Evolutionary conservation across 2,888 invertebrate species (phyloP).

Genomic region (Netelia inedita): DNA sequence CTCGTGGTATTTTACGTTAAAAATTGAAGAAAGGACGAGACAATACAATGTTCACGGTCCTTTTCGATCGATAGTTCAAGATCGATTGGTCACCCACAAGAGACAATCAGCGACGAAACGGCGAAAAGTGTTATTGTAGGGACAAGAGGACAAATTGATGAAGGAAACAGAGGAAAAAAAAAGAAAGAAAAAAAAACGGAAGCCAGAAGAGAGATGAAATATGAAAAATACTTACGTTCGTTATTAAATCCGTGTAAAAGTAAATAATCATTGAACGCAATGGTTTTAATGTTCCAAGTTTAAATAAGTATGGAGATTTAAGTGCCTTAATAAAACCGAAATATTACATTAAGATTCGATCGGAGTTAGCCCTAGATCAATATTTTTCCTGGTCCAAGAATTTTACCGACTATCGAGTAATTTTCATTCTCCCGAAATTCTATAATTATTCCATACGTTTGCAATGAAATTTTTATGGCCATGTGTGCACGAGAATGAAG

Average conservation of each 20-base stretch:
- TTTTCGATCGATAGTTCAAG: not conserved
- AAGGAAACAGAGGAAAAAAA: constrained; percentile 4
- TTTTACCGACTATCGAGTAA: not conserved
- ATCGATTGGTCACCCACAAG: constrained; percentile 11
- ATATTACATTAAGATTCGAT: constrained; percentile 44
- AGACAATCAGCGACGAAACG: not conserved
- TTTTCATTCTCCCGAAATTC: no score
- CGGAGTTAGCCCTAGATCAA: not conserved
- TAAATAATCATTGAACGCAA: constrained; percentile 23
- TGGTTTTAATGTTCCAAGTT: constrained; percentile 45
- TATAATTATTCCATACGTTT: not conserved
- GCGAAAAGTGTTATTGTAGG: not conserved
- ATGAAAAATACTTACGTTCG: constrained; percentile 36
- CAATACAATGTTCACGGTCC: not conserved
- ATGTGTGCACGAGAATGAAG: not conserved
- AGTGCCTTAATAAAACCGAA: constrained; percentile 56
- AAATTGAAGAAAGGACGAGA: not conserved
- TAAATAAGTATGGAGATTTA: constrained; percentile 38
- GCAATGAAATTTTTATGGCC: not conserved
- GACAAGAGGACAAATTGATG: not conserved
- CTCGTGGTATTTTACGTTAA: constrained; percentile 31
- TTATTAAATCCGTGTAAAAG: constrained; percentile 48
- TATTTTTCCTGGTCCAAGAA: not conserved
- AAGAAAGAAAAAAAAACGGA: constrained; percentile 14
- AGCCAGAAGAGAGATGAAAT: constrained; percentile 1